Evolutionary conservation across 2,888 invertebrate species (phyloP).

Genomic region (Epinotia brunnichana): DNA sequence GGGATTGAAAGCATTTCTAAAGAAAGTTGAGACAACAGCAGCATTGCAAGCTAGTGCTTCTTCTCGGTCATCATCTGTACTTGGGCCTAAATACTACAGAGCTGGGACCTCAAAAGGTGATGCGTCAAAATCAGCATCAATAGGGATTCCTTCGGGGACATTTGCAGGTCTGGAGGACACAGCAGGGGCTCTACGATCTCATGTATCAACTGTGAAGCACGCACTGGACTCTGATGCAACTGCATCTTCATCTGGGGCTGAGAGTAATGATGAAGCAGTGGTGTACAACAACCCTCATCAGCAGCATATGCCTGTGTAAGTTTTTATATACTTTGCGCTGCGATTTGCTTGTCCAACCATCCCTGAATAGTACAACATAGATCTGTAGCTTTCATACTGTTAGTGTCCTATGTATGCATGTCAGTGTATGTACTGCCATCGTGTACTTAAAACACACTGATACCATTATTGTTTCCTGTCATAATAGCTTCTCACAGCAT

Average conservation of each 20-base stretch:
- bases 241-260: conserved; percentile 96
- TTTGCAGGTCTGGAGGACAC: conserved; percentile 88
- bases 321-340: conserved; percentile 54
- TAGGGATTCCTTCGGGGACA: conserved; percentile 85
- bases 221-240: conserved; percentile 96
- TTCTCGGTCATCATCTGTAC: conserved; percentile 59
- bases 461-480: too few species aligned
- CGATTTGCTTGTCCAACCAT: background rate
- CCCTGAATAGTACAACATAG: background rate
- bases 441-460: too few species aligned
- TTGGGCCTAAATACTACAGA: conserved; percentile 72
- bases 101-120: conserved; percentile 88
- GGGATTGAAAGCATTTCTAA: conserved; percentile 75
- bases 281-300: conserved; percentile 90
- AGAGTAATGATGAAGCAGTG: conserved; percentile 95
- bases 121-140: conserved; percentile 87
- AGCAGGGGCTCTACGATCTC: conserved; percentile 88
- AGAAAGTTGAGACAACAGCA: conserved; percentile 75
- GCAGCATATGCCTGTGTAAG: conserved; percentile 91
- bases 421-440: too few species aligned
- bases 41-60: conserved; percentile 75
- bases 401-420: background rate
- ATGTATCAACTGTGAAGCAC: conserved; percentile 88
- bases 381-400: background rate
- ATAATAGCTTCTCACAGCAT: too few species aligned